phyloP scores from a whole-genome alignment of 2,888 invertebrate species.

The Lasioglossum calceatum region DNA sequence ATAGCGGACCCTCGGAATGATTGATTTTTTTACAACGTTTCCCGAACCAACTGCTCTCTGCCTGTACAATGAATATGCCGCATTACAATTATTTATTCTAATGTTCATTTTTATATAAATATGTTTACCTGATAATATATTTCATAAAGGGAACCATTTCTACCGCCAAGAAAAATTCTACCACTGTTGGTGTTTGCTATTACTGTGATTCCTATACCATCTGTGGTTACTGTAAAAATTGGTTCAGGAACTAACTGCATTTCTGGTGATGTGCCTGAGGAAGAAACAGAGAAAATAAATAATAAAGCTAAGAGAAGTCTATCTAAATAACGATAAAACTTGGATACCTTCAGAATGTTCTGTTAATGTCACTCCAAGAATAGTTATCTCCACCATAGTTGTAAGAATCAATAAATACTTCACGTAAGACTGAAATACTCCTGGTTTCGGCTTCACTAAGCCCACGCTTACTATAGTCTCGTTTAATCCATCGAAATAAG shows the following conservation, averaged over 20 bases:
- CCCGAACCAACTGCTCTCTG: constrained; percentile 96
- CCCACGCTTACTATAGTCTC: constrained; percentile 98
- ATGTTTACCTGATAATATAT: constrained; percentile 93
- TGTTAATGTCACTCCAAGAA: constrained; percentile 89
- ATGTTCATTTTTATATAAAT: neutral
- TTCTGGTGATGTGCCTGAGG: constrained; percentile 87
- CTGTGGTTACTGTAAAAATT: constrained; percentile 96
- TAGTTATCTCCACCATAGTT: constrained; percentile 97
- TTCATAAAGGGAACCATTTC: constrained; percentile 98
- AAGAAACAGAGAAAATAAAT: neutral
- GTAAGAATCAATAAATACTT: constrained; percentile 96
- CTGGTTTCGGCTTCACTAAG: constrained; percentile 93
- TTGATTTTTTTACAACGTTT: constrained; percentile 97
- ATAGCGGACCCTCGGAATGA: constrained; percentile 94
- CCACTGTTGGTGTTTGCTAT: constrained; percentile 93
- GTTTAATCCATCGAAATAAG: constrained; percentile 97
- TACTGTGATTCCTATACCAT: constrained; percentile 93
- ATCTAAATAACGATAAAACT: neutral
- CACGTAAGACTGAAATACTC: constrained; percentile 95
- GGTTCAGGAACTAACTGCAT: constrained; percentile 97
- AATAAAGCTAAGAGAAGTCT: constrained; percentile 5
- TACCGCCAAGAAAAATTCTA: constrained; percentile 97
- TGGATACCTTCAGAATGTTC: constrained; percentile 79
- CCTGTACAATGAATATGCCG: constrained; percentile 83
- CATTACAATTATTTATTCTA: neutral